Percentiles rank a stretch among this genome's conserved stretches.
Evolutionary conservation across 2,888 invertebrate genomes (phyloP).

Genomic region (Willowsia nigromaculata): DNA sequence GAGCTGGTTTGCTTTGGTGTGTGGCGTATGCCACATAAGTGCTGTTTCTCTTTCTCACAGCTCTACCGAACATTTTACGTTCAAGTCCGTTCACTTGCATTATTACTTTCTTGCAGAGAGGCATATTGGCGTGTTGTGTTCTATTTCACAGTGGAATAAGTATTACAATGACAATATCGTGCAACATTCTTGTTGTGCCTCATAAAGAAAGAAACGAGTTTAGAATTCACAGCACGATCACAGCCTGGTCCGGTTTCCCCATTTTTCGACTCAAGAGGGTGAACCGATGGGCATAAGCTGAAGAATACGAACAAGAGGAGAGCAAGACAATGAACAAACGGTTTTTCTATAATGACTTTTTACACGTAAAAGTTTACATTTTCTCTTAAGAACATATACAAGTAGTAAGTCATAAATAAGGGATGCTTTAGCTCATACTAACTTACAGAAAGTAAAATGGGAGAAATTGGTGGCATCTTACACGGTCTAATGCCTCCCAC

Average conservation of each 20-base stretch:
- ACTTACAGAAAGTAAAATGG: background rate
- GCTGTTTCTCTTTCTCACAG: background rate
- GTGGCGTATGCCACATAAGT: background rate
- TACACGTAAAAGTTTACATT: background rate
- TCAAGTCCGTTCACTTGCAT: background rate
- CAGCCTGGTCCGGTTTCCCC: slow-evolving; percentile 30
- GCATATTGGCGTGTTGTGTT: background rate
- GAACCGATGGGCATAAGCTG: background rate
- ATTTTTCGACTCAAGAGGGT: slow-evolving; percentile 48
- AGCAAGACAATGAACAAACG: background rate
- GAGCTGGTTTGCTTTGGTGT: background rate
- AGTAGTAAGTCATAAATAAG: background rate
- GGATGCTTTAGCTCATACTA: background rate
- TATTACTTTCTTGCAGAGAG: background rate
- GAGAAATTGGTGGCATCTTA: slow-evolving; percentile 1
- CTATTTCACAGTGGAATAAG: slow-evolving; percentile 1
- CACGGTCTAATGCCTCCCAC: background rate
- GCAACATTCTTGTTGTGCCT: background rate
- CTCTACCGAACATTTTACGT: background rate
- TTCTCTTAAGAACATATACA: background rate
- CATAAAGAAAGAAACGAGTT: slow-evolving; percentile 40
- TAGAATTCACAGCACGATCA: slow-evolving; percentile 55
- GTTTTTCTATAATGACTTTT: background rate
- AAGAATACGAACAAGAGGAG: background rate
- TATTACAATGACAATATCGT: background rate